A percentile compares a stretch with the other conserved stretches of the same genome.
Conservation (phyloP, 1,140 invertebrate genomes). For the Bursaphelenchus mucronatus region DNA sequence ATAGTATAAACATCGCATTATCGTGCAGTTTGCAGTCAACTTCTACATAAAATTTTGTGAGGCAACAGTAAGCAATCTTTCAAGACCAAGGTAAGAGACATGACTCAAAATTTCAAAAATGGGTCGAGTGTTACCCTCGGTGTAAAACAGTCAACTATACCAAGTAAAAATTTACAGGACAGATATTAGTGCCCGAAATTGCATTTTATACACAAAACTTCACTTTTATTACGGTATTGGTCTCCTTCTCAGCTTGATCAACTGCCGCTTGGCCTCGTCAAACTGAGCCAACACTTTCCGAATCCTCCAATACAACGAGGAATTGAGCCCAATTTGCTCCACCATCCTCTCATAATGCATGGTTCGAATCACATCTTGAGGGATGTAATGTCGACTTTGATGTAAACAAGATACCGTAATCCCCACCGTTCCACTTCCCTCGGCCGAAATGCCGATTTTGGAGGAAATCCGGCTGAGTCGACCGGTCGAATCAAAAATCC, state of each 20-base stretch:
- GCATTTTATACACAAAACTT: too few species aligned
- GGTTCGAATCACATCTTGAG: constrained; percentile 31
- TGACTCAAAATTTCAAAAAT: too few species aligned
- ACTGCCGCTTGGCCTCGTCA: constrained; percentile 35
- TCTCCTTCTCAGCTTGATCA: constrained; percentile 8
- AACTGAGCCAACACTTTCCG: constrained; percentile 39
- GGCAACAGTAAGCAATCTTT: too few species aligned
- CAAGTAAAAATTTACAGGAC: too few species aligned
- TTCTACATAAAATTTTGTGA: too few species aligned
- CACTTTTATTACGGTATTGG: neutral
- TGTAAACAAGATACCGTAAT: constrained; percentile 26
- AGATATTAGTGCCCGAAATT: too few species aligned
- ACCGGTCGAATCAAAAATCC: neutral
- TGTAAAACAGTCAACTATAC: too few species aligned
- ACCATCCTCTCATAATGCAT: constrained; percentile 37
- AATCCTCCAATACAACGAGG: constrained; percentile 37
- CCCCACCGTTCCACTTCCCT: constrained; percentile 28
- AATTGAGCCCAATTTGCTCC: constrained; percentile 33
- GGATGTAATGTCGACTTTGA: constrained; percentile 42
- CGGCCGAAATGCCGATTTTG: constrained; percentile 35
- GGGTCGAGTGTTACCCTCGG: too few species aligned
- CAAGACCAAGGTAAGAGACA: too few species aligned
- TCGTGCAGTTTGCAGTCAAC: too few species aligned
- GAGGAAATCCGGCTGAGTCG: constrained; percentile 32
- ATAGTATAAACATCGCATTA: too few species aligned